Conservation (phyloP, 2,797 vertebrate genomes). For the Melanotaenia trifasciata region DNA sequence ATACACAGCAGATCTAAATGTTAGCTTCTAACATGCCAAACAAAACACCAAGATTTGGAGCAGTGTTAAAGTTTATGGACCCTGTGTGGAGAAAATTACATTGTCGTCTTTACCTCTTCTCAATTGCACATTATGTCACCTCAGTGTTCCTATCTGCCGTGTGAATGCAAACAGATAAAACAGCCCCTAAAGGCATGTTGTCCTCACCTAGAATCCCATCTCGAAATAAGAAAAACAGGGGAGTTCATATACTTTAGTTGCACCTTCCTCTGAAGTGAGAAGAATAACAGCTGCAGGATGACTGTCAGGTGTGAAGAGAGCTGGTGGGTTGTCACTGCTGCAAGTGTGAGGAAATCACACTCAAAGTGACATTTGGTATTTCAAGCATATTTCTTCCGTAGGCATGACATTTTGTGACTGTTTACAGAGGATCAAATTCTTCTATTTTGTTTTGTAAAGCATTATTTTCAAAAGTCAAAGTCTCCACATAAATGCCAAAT, state of each 20-base stretch:
- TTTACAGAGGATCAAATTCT: slow-evolving; percentile 28
- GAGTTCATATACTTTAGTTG: slow-evolving; percentile 4
- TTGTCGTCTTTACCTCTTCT: too few species aligned
- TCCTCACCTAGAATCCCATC: background rate
- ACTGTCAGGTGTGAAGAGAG: slow-evolving; percentile 19
- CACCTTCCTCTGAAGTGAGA: slow-evolving; percentile 18
- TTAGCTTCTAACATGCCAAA: background rate
- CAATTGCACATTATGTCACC: background rate
- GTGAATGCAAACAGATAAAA: background rate
- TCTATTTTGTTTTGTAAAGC: slow-evolving; percentile 9
- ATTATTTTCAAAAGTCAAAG: slow-evolving; percentile 20
- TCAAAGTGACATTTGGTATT: slow-evolving; percentile 20
- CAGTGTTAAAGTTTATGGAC: background rate
- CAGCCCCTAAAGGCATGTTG: background rate
- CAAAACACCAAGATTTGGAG: background rate
- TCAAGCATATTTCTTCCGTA: slow-evolving; percentile 31
- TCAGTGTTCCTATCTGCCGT: background rate
- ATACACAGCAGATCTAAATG: background rate
- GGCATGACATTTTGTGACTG: slow-evolving; percentile 22
- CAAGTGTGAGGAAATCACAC: slow-evolving; percentile 20
- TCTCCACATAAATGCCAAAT: slow-evolving; percentile 12
- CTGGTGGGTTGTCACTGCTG: slow-evolving; percentile 30
- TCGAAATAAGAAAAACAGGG: background rate
- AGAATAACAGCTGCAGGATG: slow-evolving; percentile 30
- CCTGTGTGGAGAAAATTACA: background rate